A percentile compares a stretch with the other conserved stretches of the same genome.
phyloP scores from a whole-genome alignment of 2,113 vertebrate genomes.

The Mesembrinibis cayennensis region DNA sequence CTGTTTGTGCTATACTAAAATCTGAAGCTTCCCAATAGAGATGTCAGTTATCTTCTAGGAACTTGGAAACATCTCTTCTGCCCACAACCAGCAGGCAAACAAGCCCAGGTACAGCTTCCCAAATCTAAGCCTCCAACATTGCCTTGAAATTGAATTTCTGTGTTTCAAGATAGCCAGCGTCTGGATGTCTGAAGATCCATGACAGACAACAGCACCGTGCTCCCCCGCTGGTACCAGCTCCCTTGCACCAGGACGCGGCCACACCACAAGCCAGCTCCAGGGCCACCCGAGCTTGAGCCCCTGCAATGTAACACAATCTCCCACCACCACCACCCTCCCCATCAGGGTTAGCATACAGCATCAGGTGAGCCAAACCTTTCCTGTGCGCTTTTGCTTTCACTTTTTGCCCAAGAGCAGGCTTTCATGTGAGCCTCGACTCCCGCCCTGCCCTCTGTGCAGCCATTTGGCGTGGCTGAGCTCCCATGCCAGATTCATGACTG shows the following conservation, averaged over 20 bases:
- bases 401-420: not conserved
- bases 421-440: fast-evolving
- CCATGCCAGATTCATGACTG: fast-evolving
- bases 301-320: not conserved
- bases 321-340: not conserved
- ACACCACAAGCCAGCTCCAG: not conserved
- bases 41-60: not conserved
- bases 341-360: not conserved
- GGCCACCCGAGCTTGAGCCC: not conserved
- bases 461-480: fast-evolving
- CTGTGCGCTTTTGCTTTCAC: fast-evolving
- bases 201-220: fast-evolving
- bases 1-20: not conserved
- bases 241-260: fast-evolving
- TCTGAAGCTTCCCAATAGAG: not conserved
- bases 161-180: not conserved
- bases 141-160: not conserved
- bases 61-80: not conserved
- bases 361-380: not conserved
- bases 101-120: fast-evolving
- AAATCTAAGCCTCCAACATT: not conserved
- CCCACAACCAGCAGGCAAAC: not conserved
- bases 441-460: fast-evolving
- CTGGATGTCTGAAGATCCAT: fast-evolving
- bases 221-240: not conserved